Evolutionary conservation across 2,888 invertebrate species (phyloP).

Genomic region (Ecliptopera silaceata): DNA sequence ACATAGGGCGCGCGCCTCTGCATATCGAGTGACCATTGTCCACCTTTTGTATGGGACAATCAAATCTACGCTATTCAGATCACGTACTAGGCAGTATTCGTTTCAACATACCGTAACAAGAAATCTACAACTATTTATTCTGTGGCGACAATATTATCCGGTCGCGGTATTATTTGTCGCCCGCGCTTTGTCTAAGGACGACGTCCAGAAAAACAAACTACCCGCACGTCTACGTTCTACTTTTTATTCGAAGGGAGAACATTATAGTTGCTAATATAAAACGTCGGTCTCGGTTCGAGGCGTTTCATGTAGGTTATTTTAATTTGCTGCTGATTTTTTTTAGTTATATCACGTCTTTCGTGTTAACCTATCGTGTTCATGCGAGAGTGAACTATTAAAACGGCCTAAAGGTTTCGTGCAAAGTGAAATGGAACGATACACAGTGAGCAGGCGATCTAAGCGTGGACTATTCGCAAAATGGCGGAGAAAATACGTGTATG

Average conservation of each 20-base stretch:
- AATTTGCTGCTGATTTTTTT: slow-evolving; percentile 59
- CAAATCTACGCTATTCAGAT: slow-evolving; percentile 68
- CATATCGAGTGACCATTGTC: slow-evolving; percentile 74
- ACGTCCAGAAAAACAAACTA: slow-evolving; percentile 45
- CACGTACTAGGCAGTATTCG: slow-evolving; percentile 70
- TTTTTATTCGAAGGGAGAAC: slow-evolving; percentile 32
- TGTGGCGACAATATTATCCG: slow-evolving; percentile 68
- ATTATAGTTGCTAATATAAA: too few relatives aligned
- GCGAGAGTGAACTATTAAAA: slow-evolving; percentile 45
- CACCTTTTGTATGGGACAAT: slow-evolving; percentile 62
- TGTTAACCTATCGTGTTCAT: slow-evolving; percentile 57
- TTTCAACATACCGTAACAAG: slow-evolving; percentile 80
- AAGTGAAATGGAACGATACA: slow-evolving; percentile 62
- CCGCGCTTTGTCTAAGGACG: slow-evolving; percentile 66
- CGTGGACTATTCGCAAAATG: slow-evolving; percentile 68
- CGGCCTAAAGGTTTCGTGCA: slow-evolving; percentile 25
- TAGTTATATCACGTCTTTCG: slow-evolving; percentile 64
- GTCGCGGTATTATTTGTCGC: slow-evolving; percentile 61
- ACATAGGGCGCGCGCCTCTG: slow-evolving; percentile 60
- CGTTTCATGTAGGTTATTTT: slow-evolving; percentile 62
- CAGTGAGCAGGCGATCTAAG: slow-evolving; percentile 70
- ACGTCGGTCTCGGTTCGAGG: slow-evolving; percentile 62
- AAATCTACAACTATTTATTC: slow-evolving; percentile 38
- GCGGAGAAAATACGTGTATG: slow-evolving; percentile 64
- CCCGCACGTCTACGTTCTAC: slow-evolving; percentile 17